Percentiles rank a stretch among this genome's conserved stretches.
These are phyloP conservation scores for Temnothorax longispinosus DNA, from an alignment of 1,140 invertebrate species.

Conservation along the genomic window DNA sequence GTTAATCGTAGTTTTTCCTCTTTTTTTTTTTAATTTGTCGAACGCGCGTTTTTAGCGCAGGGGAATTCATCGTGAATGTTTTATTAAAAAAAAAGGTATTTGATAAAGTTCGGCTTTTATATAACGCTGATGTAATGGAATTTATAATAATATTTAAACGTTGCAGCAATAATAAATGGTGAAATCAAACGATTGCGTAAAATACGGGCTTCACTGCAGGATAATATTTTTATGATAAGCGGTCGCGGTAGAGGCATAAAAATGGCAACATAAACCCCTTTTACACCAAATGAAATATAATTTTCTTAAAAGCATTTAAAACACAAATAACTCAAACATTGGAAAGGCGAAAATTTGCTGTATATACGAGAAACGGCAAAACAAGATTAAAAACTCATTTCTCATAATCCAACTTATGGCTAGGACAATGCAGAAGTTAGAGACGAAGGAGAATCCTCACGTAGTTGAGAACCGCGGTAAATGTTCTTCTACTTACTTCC, in stretches of 20 bases:
- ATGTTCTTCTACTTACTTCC: slow-evolving; percentile 42
- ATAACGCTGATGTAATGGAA: slow-evolving; percentile 26
- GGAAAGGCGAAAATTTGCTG: background rate
- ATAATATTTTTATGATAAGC: slow-evolving; percentile 47
- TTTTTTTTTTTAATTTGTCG: background rate
- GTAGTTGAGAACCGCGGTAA: slow-evolving; percentile 49
- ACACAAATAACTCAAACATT: background rate
- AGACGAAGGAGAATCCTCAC: background rate
- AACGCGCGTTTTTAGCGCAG: background rate
- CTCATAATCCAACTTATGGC: background rate
- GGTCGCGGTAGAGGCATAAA: slow-evolving; percentile 5
- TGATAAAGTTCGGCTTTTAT: slow-evolving; percentile 38
- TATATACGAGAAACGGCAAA: background rate
- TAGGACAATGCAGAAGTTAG: background rate
- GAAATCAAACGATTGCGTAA: slow-evolving; percentile 30
- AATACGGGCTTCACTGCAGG: background rate
- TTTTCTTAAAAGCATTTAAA: background rate
- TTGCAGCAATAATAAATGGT: slow-evolving; percentile 36
- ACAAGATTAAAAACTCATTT: background rate
- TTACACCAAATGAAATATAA: background rate
- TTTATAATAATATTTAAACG: slow-evolving; percentile 53
- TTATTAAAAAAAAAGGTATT: slow-evolving; percentile 42
- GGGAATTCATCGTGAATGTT: slow-evolving; percentile 29
- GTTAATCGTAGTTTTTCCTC: background rate
- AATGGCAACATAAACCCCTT: background rate